Base-by-base conservation (phyloP, 1,140 invertebrate species). In the Ceratosolen solmsi region DNA sequence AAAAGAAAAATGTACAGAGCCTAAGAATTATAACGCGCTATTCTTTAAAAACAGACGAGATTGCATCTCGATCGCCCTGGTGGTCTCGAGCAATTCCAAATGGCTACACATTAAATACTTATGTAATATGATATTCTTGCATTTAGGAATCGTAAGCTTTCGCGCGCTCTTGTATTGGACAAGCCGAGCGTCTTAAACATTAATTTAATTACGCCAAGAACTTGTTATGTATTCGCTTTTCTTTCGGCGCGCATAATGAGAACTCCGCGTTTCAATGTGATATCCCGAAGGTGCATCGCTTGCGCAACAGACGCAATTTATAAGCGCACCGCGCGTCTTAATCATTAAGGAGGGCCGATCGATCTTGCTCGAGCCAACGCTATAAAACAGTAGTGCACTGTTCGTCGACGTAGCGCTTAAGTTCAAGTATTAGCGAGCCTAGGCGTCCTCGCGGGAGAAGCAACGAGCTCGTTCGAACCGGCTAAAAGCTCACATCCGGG, bases 161-260 rank as follows among this genome's bases (percentile, higher is more conserved):
- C 27, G 17, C 20, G n/a, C 17, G 7, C 20, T 68, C 33, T 68
- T 38, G n/a, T 68, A 36, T 38, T 7, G 33, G 20, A 1, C 7
- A 5, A 54, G 1, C 9, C 20, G 33, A 68, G 36, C 36, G 11
- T n/a, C 63, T 68, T 38, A 38, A 68, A 38, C 63, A 38, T 68
- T 68, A 68, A 49, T 72, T 72, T 49, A 17, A 72, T 68, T 72
- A 72, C 70, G 33, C 41, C 41, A 27, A 51, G 70, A 17, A n/a
- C 49, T 72, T 46, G n/a, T 72, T 11, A 72, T 46, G 33, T 49
- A 72, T 68, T 36, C 20, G 33, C 33, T 68, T 38, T 68, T 68
- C 63, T 38, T 68, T 38, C 7, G 27, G 63, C 17, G 22, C 20
- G 22, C 15, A 38, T 38, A 68, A 68, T 22, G 27, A 38, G 63